Conservation (phyloP, 2,888 invertebrate genomes). For the Cynaeus angustus region DNA sequence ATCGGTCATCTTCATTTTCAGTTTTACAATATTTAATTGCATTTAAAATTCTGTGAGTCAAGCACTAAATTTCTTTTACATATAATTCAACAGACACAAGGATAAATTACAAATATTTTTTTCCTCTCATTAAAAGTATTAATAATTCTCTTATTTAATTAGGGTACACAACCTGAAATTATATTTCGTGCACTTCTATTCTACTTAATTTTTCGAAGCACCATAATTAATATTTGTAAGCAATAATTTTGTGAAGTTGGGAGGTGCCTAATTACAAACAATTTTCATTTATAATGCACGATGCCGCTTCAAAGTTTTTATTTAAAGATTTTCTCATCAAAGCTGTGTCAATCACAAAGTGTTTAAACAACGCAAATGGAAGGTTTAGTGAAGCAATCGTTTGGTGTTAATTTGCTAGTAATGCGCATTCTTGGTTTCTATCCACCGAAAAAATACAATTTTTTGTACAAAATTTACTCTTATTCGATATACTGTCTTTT, state of each 20-base stretch:
- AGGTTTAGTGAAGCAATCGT: neutral
- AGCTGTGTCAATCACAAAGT: too few relatives aligned
- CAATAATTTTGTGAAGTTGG: too few relatives aligned
- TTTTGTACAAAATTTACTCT: constrained; percentile 15
- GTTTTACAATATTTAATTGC: too few relatives aligned
- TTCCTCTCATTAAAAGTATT: neutral
- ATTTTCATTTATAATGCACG: too few relatives aligned
- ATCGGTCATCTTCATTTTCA: too few relatives aligned
- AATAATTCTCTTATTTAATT: neutral
- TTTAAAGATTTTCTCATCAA: neutral
- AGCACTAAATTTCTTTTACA: neutral
- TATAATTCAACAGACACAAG: too few relatives aligned
- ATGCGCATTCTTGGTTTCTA: constrained; percentile 10
- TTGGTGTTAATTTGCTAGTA: constrained; percentile 2
- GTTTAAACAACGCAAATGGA: too few relatives aligned
- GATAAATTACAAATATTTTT: neutral
- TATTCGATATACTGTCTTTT: constrained; percentile 1
- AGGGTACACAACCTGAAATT: neutral
- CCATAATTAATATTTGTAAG: too few relatives aligned
- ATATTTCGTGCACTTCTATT: too few relatives aligned
- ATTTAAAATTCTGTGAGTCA: too few relatives aligned
- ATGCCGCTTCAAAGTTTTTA: neutral
- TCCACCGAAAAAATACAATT: constrained; percentile 7
- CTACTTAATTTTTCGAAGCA: too few relatives aligned
- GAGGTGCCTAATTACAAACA: too few relatives aligned